Base-by-base conservation (phyloP, 2,113 vertebrate genomes). In the Hippolais icterina region DNA sequence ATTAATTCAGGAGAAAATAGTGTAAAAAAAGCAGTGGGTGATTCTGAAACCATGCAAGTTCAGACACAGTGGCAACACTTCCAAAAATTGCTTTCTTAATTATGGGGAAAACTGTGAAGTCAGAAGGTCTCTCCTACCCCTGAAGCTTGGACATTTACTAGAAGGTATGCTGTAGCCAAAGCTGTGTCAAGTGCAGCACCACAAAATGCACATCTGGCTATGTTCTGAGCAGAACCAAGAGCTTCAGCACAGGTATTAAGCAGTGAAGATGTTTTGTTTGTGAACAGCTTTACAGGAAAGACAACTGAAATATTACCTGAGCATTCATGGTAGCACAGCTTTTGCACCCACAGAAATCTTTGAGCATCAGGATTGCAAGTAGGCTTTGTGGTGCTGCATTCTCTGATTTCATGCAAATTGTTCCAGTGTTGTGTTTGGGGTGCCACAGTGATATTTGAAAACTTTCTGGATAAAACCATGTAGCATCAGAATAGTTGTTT, bases 111-210 rank as follows among this genome's bases (percentile, higher is more conserved):
- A 33, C 7, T 21, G 22, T 15, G 68, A 39, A 83, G 14, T 14
- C 8, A 9, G 39, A 65, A 75, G 10, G 10, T 70, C 9, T 74
- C 28, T 47, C 31, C 47, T 37, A 37, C 19, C 14, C 23, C 39
- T 68, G 44, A 88, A 83, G 11, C 33, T 33, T 64, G 53, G 8
- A 47, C 16, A 25, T 21, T 50, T 63, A 41, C 37, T 56, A 29
- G n/a, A 87, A 85, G 20, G 12, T 29, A 9, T 17, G 18, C 23
- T 52, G 12, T 28, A 88, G 27, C 29, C 39, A 84, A 87, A 91
- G 14, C 11, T 29, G 39, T 9, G 14, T 13, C 0, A 0, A 85
- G 14, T 1, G 4, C 15, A 53, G 56, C 42, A 35, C 15, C 2
- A 4, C 22, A n/a, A 11, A 71, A 19, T 0, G 1, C 17, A 20